Evolutionary conservation across 2,113 vertebrate genomes (phyloP).

Genomic region (Myodes glareolus): DNA sequence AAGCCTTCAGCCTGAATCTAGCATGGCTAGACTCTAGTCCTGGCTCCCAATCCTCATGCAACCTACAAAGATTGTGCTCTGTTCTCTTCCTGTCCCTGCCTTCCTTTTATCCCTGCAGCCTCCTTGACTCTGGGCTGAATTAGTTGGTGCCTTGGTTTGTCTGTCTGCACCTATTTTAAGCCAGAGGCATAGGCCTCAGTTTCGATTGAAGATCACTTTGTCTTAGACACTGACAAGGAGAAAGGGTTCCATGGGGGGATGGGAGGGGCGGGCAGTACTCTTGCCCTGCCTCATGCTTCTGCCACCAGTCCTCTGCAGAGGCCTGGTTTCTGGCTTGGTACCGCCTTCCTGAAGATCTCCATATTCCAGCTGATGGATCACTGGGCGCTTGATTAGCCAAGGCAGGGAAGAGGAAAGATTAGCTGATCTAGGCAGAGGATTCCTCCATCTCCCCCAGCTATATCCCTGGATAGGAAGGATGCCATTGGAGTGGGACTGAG

Average conservation of each 20-base stretch:
- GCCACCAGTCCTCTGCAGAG: neutral
- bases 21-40: neutral
- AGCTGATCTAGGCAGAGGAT: constrained; percentile 15
- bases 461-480: constrained; percentile 43
- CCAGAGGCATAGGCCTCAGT: constrained; percentile 36
- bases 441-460: neutral
- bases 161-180: constrained; percentile 52
- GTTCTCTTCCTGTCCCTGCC: neutral
- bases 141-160: constrained; percentile 72
- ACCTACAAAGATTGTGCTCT: neutral
- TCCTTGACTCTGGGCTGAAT: constrained; percentile 59
- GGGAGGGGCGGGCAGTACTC: neutral
- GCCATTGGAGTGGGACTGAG: neutral
- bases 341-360: constrained; percentile 31
- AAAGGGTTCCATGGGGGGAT: neutral
- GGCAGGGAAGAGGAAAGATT: constrained; percentile 8
- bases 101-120: neutral
- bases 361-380: neutral
- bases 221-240: constrained; percentile 15
- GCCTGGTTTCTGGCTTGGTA: constrained; percentile 25
- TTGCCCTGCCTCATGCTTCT: neutral
- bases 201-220: constrained; percentile 53
- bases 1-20: constrained; percentile 19
- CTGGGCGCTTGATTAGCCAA: constrained; percentile 34
- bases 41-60: neutral